These are phyloP conservation scores for Cryptomyrus ogoouensis DNA, from an alignment of 2,113 vertebrate species.

Conservation along the genomic window DNA sequence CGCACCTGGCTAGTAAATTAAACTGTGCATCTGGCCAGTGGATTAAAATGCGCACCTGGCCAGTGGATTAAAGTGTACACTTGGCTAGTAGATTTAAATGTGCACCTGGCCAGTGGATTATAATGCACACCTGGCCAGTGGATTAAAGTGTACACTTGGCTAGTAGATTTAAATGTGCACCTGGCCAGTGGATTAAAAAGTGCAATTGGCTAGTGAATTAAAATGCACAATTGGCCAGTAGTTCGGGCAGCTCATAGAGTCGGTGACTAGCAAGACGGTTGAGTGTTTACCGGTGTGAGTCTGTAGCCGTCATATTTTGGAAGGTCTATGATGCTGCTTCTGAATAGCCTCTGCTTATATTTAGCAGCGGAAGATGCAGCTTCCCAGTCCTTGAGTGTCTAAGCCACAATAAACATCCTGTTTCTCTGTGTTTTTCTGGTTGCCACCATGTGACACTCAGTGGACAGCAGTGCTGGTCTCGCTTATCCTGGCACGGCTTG, in stretches of 20 bases:
- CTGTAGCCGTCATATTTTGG: background rate
- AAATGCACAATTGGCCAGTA: background rate
- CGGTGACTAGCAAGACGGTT: background rate
- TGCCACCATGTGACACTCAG: background rate
- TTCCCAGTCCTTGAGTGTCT: background rate
- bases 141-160: background rate
- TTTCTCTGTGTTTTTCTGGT: background rate
- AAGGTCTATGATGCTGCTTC: background rate
- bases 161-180: background rate
- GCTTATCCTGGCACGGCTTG: background rate
- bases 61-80: background rate
- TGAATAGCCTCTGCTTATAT: background rate
- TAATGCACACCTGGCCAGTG: background rate
- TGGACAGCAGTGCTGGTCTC: conserved; percentile 1
- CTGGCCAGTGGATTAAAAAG: background rate
- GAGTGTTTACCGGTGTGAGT: background rate
- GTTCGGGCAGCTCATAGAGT: background rate
- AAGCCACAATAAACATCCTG: background rate
- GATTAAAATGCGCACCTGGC: background rate
- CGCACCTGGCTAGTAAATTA: background rate
- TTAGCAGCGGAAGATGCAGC: background rate
- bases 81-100: background rate
- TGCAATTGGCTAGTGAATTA: background rate
- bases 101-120: background rate
- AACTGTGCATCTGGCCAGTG: background rate